phyloP scores from a whole-genome alignment of 1,140 invertebrate species.

The Heliconius himera region DNA sequence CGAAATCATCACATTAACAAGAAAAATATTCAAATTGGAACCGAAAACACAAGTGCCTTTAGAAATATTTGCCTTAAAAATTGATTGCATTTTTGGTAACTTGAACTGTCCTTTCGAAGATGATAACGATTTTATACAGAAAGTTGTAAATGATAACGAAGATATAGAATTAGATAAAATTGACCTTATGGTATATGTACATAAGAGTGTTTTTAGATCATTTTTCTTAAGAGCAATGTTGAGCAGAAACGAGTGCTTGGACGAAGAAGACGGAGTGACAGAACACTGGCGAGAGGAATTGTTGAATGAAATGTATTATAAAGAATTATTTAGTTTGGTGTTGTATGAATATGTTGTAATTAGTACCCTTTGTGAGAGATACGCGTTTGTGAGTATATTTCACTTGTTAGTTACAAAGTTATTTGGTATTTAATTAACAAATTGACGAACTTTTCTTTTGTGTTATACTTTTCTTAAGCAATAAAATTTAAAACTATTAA shows the following conservation, averaged over 20 bases:
- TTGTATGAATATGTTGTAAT: conserved; percentile 53
- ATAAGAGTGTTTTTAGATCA: conserved; percentile 46
- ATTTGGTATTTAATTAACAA: too few relatives aligned
- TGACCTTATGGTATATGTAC: conserved; percentile 37
- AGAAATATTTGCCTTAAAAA: conserved; percentile 46
- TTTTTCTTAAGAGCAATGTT: conserved; percentile 47
- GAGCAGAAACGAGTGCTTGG: conserved; percentile 13
- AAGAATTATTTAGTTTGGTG: conserved; percentile 40
- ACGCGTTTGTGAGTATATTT: conserved; percentile 59
- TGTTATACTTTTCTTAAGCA: too few relatives aligned
- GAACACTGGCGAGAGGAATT: conserved; percentile 31
- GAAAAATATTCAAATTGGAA: conserved; percentile 35
- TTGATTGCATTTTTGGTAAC: conserved; percentile 47
- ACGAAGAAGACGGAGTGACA: conserved; percentile 28
- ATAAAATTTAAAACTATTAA: too few relatives aligned
- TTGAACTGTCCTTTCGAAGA: conserved; percentile 55
- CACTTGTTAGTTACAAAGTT: too few relatives aligned
- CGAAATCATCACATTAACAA: conserved; percentile 33
- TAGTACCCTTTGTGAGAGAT: conserved; percentile 47
- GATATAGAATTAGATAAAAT: conserved; percentile 31
- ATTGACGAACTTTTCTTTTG: too few relatives aligned
- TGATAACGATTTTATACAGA: conserved; percentile 42
- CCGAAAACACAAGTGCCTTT: conserved; percentile 14
- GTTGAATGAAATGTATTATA: conserved; percentile 22
- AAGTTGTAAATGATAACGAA: conserved; percentile 22